Evolutionary conservation across 2,888 invertebrate species (phyloP).

Genomic region (Eilema sororculum): DNA sequence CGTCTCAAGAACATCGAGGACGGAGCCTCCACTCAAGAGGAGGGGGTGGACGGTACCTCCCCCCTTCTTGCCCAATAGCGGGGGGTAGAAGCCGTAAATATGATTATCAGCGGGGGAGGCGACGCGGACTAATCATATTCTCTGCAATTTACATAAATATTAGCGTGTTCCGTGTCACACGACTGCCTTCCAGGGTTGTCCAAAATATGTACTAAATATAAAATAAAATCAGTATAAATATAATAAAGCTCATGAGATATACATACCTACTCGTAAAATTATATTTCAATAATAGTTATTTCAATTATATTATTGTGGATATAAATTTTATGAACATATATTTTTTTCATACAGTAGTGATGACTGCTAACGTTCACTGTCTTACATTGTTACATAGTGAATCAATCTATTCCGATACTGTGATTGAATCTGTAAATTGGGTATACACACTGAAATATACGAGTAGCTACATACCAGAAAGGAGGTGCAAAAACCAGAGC

Average conservation of each 20-base stretch:
- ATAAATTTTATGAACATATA: too few species aligned
- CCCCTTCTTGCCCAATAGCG: slow-evolving; percentile 39
- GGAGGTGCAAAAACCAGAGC: not conserved
- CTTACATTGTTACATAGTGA: not conserved
- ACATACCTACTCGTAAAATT: too few species aligned
- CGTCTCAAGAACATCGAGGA: slow-evolving; percentile 58
- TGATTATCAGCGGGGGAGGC: slow-evolving; percentile 86
- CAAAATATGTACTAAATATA: not conserved
- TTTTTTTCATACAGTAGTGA: not conserved
- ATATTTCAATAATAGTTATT: not conserved
- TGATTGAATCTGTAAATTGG: not conserved
- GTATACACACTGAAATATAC: too few species aligned
- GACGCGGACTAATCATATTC: slow-evolving; percentile 86
- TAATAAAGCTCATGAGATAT: not conserved
- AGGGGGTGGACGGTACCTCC: slow-evolving; percentile 33
- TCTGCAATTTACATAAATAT: slow-evolving; percentile 87
- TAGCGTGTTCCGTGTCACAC: slow-evolving; percentile 85
- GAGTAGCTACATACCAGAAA: not conserved
- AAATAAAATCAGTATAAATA: not conserved
- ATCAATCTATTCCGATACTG: not conserved
- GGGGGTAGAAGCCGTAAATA: slow-evolving; percentile 80
- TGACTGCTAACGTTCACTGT: not conserved
- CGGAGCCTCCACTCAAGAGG: slow-evolving; percentile 41
- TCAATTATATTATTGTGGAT: too few species aligned
- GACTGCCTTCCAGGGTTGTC: slow-evolving; percentile 58